Conservation (phyloP, 53 echinoderm and acorn worm species). For the Holothuria scabra region DNA sequence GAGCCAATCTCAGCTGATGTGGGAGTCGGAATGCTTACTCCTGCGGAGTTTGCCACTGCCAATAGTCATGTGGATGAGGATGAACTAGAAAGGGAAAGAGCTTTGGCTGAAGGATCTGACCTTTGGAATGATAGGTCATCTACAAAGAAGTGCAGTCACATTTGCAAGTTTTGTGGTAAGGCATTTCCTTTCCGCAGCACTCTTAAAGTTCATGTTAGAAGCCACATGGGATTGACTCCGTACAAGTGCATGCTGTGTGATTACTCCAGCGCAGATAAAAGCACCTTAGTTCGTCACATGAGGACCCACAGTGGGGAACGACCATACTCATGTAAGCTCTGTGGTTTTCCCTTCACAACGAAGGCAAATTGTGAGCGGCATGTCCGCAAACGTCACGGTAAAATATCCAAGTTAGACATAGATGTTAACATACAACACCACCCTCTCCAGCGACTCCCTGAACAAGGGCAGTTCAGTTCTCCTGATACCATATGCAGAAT, state of each 20-base stretch:
- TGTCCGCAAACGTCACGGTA: slow-evolving; percentile 87
- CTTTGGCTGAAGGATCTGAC: slow-evolving; percentile 20
- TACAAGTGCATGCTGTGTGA: slow-evolving; percentile 96
- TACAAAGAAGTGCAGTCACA: slow-evolving; percentile 59
- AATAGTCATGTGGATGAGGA: slow-evolving; percentile 44
- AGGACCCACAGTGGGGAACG: slow-evolving; percentile 98
- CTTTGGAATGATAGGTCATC: slow-evolving; percentile 4
- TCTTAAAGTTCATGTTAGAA: slow-evolving; percentile 88
- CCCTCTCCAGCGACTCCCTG: slow-evolving; percentile 52
- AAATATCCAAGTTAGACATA: slow-evolving; percentile 78
- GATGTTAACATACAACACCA: slow-evolving; percentile 81
- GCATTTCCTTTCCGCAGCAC: slow-evolving; percentile 90
- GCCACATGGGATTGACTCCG: slow-evolving; percentile 95
- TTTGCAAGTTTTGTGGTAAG: slow-evolving; percentile 93
- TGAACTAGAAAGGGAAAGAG: slow-evolving; percentile 42
- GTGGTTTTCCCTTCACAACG: slow-evolving; percentile 97
- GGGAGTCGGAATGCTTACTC: slow-evolving; percentile 84
- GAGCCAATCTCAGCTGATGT: slow-evolving; percentile 76
- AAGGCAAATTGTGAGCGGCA: slow-evolving; percentile 99
- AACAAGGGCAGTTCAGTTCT: slow-evolving; percentile 74
- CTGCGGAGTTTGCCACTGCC: slow-evolving; percentile 74
- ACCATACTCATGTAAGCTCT: slow-evolving; percentile 90
- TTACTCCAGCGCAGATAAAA: slow-evolving; percentile 99
- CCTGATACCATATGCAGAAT: slow-evolving; percentile 92
- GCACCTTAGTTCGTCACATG: slow-evolving; percentile 97